phyloP scores from a whole-genome alignment of 1,140 invertebrate genomes.

The Cepaea nemoralis region DNA sequence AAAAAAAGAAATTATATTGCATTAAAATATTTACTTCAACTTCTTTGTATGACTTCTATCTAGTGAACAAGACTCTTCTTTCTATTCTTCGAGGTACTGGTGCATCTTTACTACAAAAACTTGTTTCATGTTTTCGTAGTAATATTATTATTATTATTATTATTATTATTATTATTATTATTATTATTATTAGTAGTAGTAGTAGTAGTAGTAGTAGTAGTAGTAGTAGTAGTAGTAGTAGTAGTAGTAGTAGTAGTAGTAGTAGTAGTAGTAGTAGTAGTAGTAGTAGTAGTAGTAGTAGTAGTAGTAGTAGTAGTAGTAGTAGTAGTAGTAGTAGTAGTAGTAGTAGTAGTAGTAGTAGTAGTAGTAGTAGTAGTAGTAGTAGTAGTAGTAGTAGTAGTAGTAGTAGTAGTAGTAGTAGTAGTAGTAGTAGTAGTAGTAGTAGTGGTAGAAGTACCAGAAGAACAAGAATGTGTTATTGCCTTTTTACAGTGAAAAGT shows the following conservation, averaged over 20 bases:
- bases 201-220: constrained; percentile 17
- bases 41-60: too few species aligned
- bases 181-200: neutral
- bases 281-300: constrained; percentile 21
- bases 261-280: constrained; percentile 20
- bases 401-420: constrained; percentile 31
- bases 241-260: neutral
- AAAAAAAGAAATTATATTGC: too few species aligned
- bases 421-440: constrained; percentile 12
- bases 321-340: constrained; percentile 19
- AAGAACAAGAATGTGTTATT: constrained; percentile 1
- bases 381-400: constrained; percentile 16
- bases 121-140: too few species aligned
- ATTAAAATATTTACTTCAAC: too few species aligned
- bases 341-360: constrained; percentile 33
- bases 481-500: constrained; percentile 6
- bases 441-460: constrained; percentile 17
- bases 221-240: too few species aligned
- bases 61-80: too few species aligned
- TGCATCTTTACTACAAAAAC: too few species aligned
- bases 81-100: too few species aligned
- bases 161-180: neutral
- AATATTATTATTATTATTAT: too few species aligned
- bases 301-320: constrained; percentile 23
- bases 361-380: constrained; percentile 18